phyloP scores from a whole-genome alignment of 2,113 vertebrate genomes.

The Oncorhynchus gorbuscha region DNA sequence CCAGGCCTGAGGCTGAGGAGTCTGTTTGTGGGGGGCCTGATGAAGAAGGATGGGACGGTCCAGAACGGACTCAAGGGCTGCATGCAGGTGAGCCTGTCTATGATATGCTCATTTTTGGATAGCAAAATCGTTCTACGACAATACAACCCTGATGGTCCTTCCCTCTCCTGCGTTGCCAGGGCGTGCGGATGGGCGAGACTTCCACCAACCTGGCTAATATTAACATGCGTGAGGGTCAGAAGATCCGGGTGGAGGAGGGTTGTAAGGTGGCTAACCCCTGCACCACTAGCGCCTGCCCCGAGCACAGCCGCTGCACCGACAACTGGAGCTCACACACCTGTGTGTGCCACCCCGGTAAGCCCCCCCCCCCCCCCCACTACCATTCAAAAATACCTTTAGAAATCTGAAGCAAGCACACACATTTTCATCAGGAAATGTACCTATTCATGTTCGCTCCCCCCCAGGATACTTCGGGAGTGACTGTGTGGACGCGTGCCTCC shows the following conservation, averaged over 20 bases:
- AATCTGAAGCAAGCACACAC: too few relatives aligned
- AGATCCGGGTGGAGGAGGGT: conserved; percentile 79
- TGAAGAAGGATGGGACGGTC: conserved; percentile 74
- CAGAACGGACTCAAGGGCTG: conserved; percentile 82
- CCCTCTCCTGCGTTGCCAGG: conserved; percentile 59
- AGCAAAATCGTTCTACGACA: too few relatives aligned
- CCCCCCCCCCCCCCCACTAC: too few relatives aligned
- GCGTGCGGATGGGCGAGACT: conserved; percentile 88
- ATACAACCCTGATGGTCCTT: too few relatives aligned
- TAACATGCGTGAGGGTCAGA: conserved; percentile 78
- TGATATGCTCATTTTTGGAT: too few relatives aligned
- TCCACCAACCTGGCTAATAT: conserved; percentile 79
- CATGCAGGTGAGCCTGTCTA: conserved; percentile 77
- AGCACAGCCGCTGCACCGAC: conserved; percentile 79
- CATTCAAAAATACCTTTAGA: too few relatives aligned
- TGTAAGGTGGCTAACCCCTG: conserved; percentile 77
- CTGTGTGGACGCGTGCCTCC: conserved; percentile 83
- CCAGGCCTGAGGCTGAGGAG: conserved; percentile 82
- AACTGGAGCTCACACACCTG: conserved; percentile 81
- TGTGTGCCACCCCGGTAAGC: conserved; percentile 80
- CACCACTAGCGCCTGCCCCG: conserved; percentile 74
- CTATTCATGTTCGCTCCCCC: background rate
- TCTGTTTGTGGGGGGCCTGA: conserved; percentile 78
- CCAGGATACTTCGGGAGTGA: conserved; percentile 83
- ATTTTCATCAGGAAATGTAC: too few relatives aligned